Conservation (phyloP, 2,888 invertebrate species). For the Philaethria dido region DNA sequence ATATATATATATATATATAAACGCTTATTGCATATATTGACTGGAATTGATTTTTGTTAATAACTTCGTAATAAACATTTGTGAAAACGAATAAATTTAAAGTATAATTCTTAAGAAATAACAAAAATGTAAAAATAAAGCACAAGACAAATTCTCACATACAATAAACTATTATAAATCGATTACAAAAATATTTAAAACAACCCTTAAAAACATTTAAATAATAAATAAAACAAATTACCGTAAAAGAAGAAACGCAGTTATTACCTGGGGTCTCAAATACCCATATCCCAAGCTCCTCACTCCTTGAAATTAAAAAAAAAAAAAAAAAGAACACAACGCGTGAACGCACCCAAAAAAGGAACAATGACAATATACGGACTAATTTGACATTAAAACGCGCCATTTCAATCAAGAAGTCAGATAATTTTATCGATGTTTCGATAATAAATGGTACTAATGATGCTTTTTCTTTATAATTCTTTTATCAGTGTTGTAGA, state of each 20-base stretch:
- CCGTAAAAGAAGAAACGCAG: constrained; percentile 28
- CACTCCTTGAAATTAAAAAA: constrained; percentile 61
- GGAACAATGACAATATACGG: constrained; percentile 71
- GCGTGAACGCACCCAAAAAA: constrained; percentile 73
- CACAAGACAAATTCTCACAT: not conserved
- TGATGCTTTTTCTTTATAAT: constrained; percentile 63
- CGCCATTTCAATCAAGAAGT: constrained; percentile 79
- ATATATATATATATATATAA: too few relatives aligned
- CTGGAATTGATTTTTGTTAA: too few relatives aligned
- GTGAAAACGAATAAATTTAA: too few relatives aligned
- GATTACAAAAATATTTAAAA: constrained; percentile 12
- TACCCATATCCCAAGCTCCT: constrained; percentile 49
- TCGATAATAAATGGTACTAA: constrained; percentile 72
- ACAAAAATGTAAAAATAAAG: too few relatives aligned
- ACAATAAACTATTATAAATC: not conserved
- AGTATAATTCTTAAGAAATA: too few relatives aligned
- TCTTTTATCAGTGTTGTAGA: constrained; percentile 52
- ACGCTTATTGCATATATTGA: too few relatives aligned
- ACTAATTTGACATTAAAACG: constrained; percentile 81
- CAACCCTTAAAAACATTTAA: constrained; percentile 37
- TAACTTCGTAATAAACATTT: too few relatives aligned
- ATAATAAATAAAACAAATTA: constrained; percentile 49
- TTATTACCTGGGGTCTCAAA: constrained; percentile 32
- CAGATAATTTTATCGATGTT: constrained; percentile 79
- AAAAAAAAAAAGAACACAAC: constrained; percentile 55